These are phyloP conservation scores for Orcinus orca DNA, from an alignment of 2,113 vertebrate genomes.

Conservation along the genomic window DNA sequence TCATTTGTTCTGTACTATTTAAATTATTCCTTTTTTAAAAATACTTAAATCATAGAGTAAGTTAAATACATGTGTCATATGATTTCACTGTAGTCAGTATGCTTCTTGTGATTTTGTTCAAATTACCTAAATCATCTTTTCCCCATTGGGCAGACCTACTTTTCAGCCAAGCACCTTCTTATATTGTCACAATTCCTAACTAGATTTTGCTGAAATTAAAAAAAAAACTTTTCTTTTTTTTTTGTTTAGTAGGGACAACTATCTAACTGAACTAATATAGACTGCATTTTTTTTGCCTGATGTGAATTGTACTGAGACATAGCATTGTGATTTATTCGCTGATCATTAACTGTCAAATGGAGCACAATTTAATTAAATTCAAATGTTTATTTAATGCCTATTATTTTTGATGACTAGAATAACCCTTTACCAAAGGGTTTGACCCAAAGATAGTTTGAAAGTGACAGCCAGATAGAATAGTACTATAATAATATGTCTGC, in stretches of 20 bases:
- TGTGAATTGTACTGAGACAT: not conserved
- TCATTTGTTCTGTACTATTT: not conserved
- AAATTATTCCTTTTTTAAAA: not conserved
- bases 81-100: not conserved
- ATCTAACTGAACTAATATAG: not conserved
- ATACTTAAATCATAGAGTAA: not conserved
- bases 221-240: not conserved
- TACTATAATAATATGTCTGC: not conserved
- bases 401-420: constrained; percentile 4
- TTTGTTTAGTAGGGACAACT: not conserved
- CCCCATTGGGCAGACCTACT: not conserved
- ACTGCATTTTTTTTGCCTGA: not conserved
- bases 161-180: not conserved
- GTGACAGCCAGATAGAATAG: not conserved
- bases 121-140: constrained; percentile 12
- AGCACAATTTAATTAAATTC: not conserved
- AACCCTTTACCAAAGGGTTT: not conserved
- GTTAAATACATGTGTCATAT: not conserved
- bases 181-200: not conserved
- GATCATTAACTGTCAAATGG: not conserved
- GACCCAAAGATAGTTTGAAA: constrained; percentile 35
- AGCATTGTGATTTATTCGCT: constrained; percentile 31
- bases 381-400: not conserved
- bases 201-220: constrained; percentile 30
- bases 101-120: not conserved